Evolutionary conservation across 2,888 invertebrate species (phyloP).

Genomic region (Polietes domitor): DNA sequence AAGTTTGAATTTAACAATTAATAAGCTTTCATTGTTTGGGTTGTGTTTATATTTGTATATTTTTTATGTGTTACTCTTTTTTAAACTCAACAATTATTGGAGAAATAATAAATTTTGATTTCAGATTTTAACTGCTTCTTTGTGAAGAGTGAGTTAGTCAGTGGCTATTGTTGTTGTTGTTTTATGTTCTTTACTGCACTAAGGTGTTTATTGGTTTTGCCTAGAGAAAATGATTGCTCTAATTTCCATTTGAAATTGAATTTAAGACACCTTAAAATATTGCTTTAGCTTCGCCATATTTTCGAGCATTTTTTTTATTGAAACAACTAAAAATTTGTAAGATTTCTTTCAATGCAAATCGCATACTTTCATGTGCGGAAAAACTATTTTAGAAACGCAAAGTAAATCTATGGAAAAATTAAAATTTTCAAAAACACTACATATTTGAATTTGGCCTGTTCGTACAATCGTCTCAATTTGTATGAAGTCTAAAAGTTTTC

Average conservation of each 20-base stretch:
- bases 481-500: too few species aligned
- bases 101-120: background rate
- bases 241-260: background rate
- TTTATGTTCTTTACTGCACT: slow-evolving; percentile 38
- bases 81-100: slow-evolving; percentile 13
- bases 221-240: slow-evolving; percentile 40
- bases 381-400: too few species aligned
- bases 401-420: too few species aligned
- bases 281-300: slow-evolving; percentile 40
- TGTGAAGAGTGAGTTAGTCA: too few species aligned
- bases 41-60: background rate
- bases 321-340: too few species aligned
- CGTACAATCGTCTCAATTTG: too few species aligned
- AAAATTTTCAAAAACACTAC: too few species aligned
- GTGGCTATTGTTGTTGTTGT: slow-evolving; percentile 1
- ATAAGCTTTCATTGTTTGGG: slow-evolving; percentile 10
- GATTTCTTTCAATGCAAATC: too few species aligned
- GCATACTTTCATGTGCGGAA: too few species aligned
- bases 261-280: slow-evolving; percentile 59
- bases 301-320: background rate
- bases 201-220: slow-evolving; percentile 19
- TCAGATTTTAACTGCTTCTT: background rate
- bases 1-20: slow-evolving; percentile 17
- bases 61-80: background rate
- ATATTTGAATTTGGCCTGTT: too few species aligned